These are phyloP conservation scores for Bursaphelenchus okinawaensis DNA, from an alignment of 2,888 invertebrate species.

Conservation along the genomic window DNA sequence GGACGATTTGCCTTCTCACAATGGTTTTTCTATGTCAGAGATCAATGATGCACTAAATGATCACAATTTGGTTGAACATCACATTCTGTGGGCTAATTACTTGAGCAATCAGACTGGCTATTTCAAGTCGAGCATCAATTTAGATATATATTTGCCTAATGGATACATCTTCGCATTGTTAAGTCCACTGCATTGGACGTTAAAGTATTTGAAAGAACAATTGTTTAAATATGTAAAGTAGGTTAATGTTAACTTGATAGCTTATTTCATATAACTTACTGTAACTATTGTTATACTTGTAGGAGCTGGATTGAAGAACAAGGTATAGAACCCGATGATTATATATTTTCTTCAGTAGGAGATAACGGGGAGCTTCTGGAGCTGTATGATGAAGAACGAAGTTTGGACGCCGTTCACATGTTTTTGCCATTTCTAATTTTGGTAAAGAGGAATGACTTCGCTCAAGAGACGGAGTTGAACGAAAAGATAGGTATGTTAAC, in stretches of 20 bases:
- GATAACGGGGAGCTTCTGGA: conserved; percentile 20
- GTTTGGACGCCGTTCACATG: conserved; percentile 22
- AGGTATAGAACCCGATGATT: conserved; percentile 24
- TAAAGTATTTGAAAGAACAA: conserved; percentile 35
- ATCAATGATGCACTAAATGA: neutral
- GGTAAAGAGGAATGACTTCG: conserved; percentile 31
- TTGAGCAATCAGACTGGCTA: neutral
- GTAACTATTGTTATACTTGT: conserved; percentile 12
- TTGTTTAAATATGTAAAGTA: conserved; percentile 20
- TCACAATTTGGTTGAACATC: conserved; percentile 7
- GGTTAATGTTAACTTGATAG: too few relatives aligned
- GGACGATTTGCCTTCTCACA: conserved; percentile 4
- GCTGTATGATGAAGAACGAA: conserved; percentile 32
- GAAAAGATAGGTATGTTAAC: conserved; percentile 33
- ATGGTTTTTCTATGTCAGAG: neutral
- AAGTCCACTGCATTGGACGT: conserved; percentile 26
- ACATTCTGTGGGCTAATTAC: conserved; percentile 3
- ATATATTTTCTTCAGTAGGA: conserved; percentile 28
- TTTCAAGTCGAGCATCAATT: conserved; percentile 8
- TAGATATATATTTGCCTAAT: conserved; percentile 31
- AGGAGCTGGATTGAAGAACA: conserved; percentile 24
- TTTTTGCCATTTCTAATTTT: conserved; percentile 29
- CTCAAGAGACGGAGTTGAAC: conserved; percentile 38
- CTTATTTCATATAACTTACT: too few relatives aligned
- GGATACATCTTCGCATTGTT: conserved; percentile 34